Percentiles rank a stretch among this genome's conserved stretches.
phyloP scores from a whole-genome alignment of 2,113 vertebrate species.

The Xenus cinereus region DNA sequence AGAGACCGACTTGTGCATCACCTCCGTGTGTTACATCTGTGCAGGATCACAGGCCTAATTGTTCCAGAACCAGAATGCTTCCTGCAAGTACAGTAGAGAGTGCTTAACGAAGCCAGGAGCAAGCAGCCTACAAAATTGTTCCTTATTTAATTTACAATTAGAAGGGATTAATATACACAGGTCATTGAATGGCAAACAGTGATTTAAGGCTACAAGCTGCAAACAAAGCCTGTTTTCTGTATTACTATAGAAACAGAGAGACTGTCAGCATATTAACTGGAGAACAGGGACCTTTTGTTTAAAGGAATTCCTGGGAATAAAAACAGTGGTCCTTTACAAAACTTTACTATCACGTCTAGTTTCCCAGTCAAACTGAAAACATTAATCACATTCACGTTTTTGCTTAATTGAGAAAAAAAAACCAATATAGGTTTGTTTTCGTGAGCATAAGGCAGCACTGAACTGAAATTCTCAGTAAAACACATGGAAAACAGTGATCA shows the following conservation, averaged over 20 bases:
- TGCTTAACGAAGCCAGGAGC: background rate
- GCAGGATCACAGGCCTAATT: rapidly evolving
- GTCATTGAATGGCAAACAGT: background rate
- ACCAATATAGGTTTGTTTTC: background rate
- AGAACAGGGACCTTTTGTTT: background rate
- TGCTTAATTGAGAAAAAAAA: background rate
- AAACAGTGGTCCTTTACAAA: background rate
- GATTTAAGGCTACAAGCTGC: background rate
- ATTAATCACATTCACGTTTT: background rate
- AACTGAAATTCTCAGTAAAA: background rate
- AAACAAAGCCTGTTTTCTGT: background rate
- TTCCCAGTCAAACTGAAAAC: background rate
- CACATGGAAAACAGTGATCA: background rate
- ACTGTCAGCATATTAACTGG: background rate
- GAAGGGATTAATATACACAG: background rate
- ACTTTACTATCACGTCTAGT: background rate
- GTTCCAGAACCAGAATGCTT: background rate
- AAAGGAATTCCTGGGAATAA: background rate
- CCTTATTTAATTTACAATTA: background rate
- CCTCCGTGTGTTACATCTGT: rapidly evolving
- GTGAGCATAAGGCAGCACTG: background rate
- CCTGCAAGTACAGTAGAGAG: background rate
- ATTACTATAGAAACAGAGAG: background rate
- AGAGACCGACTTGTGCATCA: no score
- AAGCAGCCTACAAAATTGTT: background rate